These are phyloP conservation scores for Drosophila chauvacae DNA, from an alignment of 1,140 invertebrate genomes.

Conservation along the genomic window DNA sequence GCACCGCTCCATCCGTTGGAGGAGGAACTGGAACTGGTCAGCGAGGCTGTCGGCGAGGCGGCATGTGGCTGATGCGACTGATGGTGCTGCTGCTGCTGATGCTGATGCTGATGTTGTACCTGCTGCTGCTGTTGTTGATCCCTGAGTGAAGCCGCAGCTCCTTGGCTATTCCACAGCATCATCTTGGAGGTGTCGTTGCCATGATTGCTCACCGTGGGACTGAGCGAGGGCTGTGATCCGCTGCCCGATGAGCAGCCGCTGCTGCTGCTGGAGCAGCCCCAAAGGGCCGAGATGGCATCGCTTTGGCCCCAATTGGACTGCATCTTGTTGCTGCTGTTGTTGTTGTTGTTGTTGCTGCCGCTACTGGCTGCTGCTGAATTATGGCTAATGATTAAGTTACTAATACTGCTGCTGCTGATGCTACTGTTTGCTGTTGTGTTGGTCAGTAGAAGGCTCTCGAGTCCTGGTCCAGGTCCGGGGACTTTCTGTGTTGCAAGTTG, in stretches of 20 bases:
- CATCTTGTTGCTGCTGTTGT: constrained; percentile 44
- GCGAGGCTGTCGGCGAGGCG: constrained; percentile 68
- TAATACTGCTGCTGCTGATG: constrained; percentile 79
- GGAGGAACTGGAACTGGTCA: constrained; percentile 60
- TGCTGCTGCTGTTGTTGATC: constrained; percentile 54
- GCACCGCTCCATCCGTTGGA: constrained; percentile 43
- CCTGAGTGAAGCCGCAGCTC: constrained; percentile 50
- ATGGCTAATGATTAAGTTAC: constrained; percentile 84
- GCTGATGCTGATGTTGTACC: background rate
- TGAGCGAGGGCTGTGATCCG: constrained; percentile 78
- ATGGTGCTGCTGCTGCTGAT: constrained; percentile 24
- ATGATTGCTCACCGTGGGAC: constrained; percentile 76
- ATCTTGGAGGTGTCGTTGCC: constrained; percentile 73
- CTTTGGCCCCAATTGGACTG: constrained; percentile 57
- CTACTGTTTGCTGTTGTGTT: constrained; percentile 45
- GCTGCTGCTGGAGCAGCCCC: constrained; percentile 75
- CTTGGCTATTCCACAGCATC: constrained; percentile 57
- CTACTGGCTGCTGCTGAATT: constrained; percentile 68
- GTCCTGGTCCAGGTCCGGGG: constrained; percentile 6
- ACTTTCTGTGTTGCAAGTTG: constrained; percentile 29
- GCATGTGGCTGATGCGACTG: constrained; percentile 54
- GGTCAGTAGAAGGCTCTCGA: constrained; percentile 48
- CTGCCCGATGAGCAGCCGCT: constrained; percentile 80
- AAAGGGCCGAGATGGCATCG: constrained; percentile 76
- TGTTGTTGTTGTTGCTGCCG: constrained; percentile 7